Conservation (phyloP, 2,888 invertebrate genomes). For the Azorinus chamasolen region DNA sequence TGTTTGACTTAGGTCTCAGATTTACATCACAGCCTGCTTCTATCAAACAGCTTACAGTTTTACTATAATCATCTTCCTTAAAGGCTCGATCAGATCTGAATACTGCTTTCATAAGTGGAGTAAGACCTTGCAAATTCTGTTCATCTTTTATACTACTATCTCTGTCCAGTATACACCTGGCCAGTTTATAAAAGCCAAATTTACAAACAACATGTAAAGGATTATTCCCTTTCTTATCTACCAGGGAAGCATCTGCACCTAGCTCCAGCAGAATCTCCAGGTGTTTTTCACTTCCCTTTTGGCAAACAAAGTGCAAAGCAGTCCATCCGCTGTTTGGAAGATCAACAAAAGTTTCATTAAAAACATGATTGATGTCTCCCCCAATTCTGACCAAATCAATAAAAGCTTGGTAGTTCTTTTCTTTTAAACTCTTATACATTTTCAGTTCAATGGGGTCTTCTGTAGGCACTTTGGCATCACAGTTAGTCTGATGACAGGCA, state of each 20-base stretch:
- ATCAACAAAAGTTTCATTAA: slow-evolving; percentile 68
- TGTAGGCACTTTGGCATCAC: not conserved
- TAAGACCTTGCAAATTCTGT: slow-evolving; percentile 76
- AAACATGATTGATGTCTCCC: slow-evolving; percentile 71
- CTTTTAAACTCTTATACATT: slow-evolving; percentile 68
- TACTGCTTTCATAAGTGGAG: slow-evolving; percentile 75
- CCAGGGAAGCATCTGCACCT: slow-evolving; percentile 68
- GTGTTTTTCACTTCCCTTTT: slow-evolving; percentile 59
- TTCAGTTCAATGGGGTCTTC: not conserved
- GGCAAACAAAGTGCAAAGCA: slow-evolving; percentile 70
- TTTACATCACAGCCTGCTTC: slow-evolving; percentile 76
- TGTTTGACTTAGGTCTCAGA: slow-evolving; percentile 69
- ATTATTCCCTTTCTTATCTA: slow-evolving; percentile 73
- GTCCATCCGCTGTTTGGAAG: slow-evolving; percentile 69
- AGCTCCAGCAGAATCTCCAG: slow-evolving; percentile 68
- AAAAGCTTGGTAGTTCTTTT: slow-evolving; percentile 64
- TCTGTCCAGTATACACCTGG: slow-evolving; percentile 67
- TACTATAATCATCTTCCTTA: slow-evolving; percentile 65
- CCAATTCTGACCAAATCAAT: slow-evolving; percentile 48
- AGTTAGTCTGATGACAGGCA: no score
- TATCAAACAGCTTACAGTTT: slow-evolving; percentile 70
- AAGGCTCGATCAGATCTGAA: slow-evolving; percentile 72
- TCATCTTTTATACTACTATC: slow-evolving; percentile 65
- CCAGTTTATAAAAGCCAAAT: slow-evolving; percentile 72
- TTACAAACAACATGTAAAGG: slow-evolving; percentile 77